phyloP scores from a whole-genome alignment of 2,113 vertebrate species.

The Regulus satrapa region DNA sequence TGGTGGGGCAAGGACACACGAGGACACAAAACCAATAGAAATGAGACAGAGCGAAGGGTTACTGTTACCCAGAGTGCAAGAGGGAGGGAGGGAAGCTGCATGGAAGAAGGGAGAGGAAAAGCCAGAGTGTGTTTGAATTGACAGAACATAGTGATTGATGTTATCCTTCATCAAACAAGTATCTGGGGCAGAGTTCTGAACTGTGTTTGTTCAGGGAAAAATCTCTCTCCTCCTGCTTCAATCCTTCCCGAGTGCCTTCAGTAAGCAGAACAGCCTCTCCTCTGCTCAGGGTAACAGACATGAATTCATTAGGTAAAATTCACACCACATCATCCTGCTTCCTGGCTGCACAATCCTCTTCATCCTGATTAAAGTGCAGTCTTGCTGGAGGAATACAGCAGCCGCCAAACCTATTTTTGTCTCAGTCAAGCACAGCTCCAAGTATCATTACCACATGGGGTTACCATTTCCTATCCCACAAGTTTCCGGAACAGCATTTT shows the following conservation, averaged over 20 bases:
- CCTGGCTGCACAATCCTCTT: not conserved
- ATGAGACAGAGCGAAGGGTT: not conserved
- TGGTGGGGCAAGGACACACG: not conserved
- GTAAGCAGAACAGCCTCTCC: not conserved
- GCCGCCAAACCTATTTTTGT: not conserved
- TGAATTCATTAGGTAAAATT: not conserved
- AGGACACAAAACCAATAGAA: not conserved
- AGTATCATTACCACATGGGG: conserved; percentile 13
- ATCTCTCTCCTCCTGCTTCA: not conserved
- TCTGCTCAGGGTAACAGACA: not conserved
- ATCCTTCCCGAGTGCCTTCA: not conserved
- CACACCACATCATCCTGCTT: not conserved
- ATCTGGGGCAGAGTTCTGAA: not conserved
- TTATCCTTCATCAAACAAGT: not conserved
- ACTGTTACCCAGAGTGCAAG: not conserved
- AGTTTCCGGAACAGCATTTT: not conserved
- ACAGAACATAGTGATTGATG: not conserved
- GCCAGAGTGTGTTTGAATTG: not conserved
- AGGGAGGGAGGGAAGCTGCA: not conserved
- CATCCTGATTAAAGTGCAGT: not conserved
- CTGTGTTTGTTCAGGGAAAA: not conserved
- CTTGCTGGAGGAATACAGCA: not conserved
- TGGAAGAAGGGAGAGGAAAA: not conserved
- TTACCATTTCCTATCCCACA: conserved; percentile 47
- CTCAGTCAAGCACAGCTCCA: not conserved